Base-by-base conservation (phyloP, 2,113 vertebrate species). In the Microcebus tavaratra region DNA sequence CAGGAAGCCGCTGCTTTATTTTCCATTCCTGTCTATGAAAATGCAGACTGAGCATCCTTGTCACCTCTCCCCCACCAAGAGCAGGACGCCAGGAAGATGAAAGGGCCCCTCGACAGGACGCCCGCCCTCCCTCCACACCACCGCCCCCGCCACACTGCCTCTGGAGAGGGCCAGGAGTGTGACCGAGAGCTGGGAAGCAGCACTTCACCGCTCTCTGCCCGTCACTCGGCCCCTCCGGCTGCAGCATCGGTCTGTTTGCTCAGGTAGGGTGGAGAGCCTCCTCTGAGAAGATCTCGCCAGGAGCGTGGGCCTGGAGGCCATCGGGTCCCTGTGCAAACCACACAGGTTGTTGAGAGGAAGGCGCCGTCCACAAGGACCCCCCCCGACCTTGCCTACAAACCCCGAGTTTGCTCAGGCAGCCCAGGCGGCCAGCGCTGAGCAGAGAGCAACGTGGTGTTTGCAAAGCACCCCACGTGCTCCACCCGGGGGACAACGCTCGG, bases 1-100 rank as follows among this genome's bases (percentile, higher is more conserved):
- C 90, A 90, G 96, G 86, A 98, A 97, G 82, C 85, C 18, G 8
- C 50, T 10, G 88, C 83, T 97, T 86, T 86, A 89, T 97, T 98
- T 97, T 87, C 96, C 93, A 23, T 65, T 83, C 80, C 96, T 12
- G 25, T 61, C 50, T 72, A 96, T 95, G 63, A 78, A 95, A 94
- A 0, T 94, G 95, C 29, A 93, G 75, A 72, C 93, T 72, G 34
- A 92, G 55, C 85, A 83, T 50, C 8, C 82, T 87, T 73, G 11
- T 55, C 57, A 45, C 1, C 50, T 63, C 50, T 55, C 31, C 45
- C 68, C 48, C 75, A 4, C 0, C 0, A 0, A 53, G 81, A 0
- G 5, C 29, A 78, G 73, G 81, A 70, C 0, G 53, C 70, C 90
- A 72, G 84, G 85, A 88, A 9, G 85, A 95, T 65, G 82, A 93